Evolutionary conservation across 2,888 invertebrate species (phyloP).

Genomic region (Metellina segmentata): DNA sequence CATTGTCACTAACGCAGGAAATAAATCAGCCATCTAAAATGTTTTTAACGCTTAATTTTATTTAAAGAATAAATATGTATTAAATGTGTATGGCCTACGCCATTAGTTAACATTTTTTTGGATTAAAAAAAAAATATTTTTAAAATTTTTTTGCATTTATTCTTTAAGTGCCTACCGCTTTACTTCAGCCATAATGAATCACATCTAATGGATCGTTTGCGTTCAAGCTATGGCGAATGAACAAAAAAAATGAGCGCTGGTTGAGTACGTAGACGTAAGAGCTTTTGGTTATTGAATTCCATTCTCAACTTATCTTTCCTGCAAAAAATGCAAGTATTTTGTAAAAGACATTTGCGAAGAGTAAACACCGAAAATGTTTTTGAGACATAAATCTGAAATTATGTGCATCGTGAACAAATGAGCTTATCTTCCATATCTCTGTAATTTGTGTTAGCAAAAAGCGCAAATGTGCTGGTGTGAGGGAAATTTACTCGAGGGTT

Average conservation of each 20-base stretch:
- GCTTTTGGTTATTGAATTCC: background rate
- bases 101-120: background rate
- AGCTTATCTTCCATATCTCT: background rate
- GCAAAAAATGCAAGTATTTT: background rate
- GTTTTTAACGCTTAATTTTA: background rate
- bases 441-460: background rate
- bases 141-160: background rate
- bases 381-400: background rate
- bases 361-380: background rate
- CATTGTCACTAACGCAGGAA: background rate
- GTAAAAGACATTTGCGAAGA: background rate
- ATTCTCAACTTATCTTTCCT: background rate
- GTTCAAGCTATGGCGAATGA: background rate
- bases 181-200: background rate
- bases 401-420: background rate
- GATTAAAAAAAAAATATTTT: background rate
- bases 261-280: background rate
- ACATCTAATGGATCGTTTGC: background rate
- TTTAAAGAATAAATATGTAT: background rate
- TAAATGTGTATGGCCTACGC: background rate
- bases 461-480: background rate
- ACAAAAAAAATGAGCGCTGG: background rate
- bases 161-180: background rate
- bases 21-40: background rate
- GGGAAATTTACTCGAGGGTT: background rate